These are phyloP conservation scores for Lytechinus pictus DNA, from an alignment of 35 echinoderm and acorn worm species.

Conservation along the genomic window DNA sequence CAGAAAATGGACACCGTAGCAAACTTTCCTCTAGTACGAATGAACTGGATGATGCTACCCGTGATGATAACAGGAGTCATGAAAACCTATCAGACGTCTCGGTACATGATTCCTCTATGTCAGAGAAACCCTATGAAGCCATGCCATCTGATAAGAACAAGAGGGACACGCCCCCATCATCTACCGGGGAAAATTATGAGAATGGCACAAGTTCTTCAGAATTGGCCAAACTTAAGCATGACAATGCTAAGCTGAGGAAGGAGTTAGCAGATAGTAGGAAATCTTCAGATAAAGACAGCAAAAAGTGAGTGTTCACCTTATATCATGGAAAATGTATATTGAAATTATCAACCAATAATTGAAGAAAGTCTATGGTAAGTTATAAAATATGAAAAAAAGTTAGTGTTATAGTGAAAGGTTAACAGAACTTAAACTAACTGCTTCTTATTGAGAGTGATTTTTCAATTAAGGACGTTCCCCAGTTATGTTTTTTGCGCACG, in stretches of 20 bases:
- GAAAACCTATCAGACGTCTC: slow-evolving; percentile 58
- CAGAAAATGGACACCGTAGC: slow-evolving; percentile 59
- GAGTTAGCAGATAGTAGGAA: slow-evolving; percentile 76
- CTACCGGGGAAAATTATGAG: slow-evolving; percentile 39
- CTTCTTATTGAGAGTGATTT: too few relatives aligned
- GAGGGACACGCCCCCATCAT: neutral
- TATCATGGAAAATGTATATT: neutral
- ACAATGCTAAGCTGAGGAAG: slow-evolving; percentile 69
- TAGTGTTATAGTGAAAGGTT: too few relatives aligned
- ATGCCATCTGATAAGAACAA: neutral
- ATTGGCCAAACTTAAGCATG: slow-evolving; percentile 60
- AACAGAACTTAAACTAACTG: too few relatives aligned
- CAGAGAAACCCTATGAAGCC: slow-evolving; percentile 35
- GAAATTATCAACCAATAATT: neutral
- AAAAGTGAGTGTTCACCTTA: slow-evolving; percentile 67
- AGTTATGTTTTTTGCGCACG: too few relatives aligned
- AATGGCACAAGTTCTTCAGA: slow-evolving; percentile 41
- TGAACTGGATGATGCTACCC: neutral
- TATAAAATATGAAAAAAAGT: neutral
- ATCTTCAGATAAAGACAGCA: slow-evolving; percentile 76
- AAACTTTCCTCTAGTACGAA: slow-evolving; percentile 30
- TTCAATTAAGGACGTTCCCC: too few relatives aligned
- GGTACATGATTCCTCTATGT: slow-evolving; percentile 30
- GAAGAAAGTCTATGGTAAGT: neutral
- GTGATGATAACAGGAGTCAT: slow-evolving; percentile 49